Evolutionary conservation across 2,113 vertebrate species (phyloP).

Genomic region (Pagrus major): DNA sequence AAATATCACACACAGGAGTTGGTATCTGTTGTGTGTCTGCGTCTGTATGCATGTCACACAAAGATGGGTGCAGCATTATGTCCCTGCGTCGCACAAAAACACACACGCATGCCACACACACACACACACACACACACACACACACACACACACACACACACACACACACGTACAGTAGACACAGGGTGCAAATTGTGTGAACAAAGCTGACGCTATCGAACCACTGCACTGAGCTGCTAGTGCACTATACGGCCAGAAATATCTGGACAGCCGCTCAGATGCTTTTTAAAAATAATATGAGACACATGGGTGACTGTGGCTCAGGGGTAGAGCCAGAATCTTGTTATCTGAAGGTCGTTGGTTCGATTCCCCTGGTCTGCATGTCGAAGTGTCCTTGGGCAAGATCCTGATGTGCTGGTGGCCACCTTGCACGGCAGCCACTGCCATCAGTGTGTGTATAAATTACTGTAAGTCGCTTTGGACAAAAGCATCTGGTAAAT

Average conservation of each 20-base stretch:
- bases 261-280: not conserved
- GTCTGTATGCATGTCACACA: slow-evolving; percentile 38
- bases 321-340: too few relatives aligned
- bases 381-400: too few relatives aligned
- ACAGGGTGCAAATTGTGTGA: not conserved
- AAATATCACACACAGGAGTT: slow-evolving; percentile 54
- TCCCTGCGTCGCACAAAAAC: not conserved
- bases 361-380: too few relatives aligned
- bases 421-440: too few relatives aligned
- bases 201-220: slow-evolving; percentile 17
- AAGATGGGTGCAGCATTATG: not conserved
- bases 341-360: too few relatives aligned
- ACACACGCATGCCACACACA: too few relatives aligned
- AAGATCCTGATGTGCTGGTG: too few relatives aligned
- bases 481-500: too few relatives aligned
- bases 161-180: not conserved
- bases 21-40: slow-evolving; percentile 26
- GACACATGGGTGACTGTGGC: too few relatives aligned
- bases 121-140: not conserved
- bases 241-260: not conserved
- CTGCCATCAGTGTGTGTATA: too few relatives aligned
- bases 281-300: not conserved
- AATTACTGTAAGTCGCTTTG: too few relatives aligned
- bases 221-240: slow-evolving; percentile 9
- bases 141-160: not conserved